Percentiles rank a stretch among this genome's conserved stretches.
These are phyloP conservation scores for Eutrigla gurnardus DNA, from an alignment of 2,797 vertebrate genomes.

Conservation along the genomic window DNA sequence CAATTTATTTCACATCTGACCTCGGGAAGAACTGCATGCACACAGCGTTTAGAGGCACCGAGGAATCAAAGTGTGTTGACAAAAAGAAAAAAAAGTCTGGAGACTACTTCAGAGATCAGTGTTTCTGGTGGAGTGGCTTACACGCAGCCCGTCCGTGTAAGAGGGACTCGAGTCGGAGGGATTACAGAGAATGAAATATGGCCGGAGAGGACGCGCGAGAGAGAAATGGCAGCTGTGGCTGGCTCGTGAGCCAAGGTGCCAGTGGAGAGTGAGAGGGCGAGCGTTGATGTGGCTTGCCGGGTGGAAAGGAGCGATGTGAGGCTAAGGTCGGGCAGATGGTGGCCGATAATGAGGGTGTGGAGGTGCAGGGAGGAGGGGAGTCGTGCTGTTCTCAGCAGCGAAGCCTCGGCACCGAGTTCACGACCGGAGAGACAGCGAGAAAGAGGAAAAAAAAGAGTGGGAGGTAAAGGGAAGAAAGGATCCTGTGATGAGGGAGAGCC, in stretches of 20 bases:
- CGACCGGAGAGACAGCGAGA: constrained; percentile 19
- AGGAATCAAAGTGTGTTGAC: constrained; percentile 23
- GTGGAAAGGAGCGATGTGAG: constrained; percentile 69
- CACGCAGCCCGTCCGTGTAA: constrained; percentile 53
- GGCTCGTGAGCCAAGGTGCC: constrained; percentile 60
- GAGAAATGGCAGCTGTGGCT: constrained; percentile 60
- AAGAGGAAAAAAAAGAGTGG: constrained; percentile 11
- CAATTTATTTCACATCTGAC: constrained; percentile 9
- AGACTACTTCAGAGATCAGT: constrained; percentile 35
- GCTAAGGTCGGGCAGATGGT: constrained; percentile 82
- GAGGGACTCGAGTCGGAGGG: constrained; percentile 50
- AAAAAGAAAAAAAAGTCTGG: background rate
- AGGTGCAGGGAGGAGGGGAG: constrained; percentile 67
- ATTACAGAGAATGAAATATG: constrained; percentile 63
- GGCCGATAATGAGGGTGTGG: constrained; percentile 82
- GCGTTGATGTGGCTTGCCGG: constrained; percentile 59
- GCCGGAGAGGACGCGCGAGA: constrained; percentile 47
- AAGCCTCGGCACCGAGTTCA: constrained; percentile 41
- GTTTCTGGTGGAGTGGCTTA: constrained; percentile 50
- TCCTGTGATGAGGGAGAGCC: constrained; percentile 48
- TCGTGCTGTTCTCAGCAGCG: constrained; percentile 64
- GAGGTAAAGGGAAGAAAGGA: constrained; percentile 20
- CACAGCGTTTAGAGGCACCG: constrained; percentile 1
- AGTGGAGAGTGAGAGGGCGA: constrained; percentile 59
- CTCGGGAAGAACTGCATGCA: background rate